Conservation (phyloP, 2,113 vertebrate genomes). For the Sterna hirundo region DNA sequence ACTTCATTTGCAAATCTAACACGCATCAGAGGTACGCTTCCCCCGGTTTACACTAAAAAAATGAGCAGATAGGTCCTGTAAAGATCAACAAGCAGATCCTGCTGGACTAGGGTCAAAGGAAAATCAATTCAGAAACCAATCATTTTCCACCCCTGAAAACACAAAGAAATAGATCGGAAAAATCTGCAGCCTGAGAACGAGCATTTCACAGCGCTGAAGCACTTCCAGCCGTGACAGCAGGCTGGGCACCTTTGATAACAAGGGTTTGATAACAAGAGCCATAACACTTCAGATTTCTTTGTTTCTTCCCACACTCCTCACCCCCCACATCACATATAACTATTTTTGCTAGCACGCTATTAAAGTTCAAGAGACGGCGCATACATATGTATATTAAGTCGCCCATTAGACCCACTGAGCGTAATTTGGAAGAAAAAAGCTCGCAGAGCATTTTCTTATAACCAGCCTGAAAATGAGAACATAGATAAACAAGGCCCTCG, state of each 20-base stretch:
- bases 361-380: neutral
- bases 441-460: neutral
- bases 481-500: neutral
- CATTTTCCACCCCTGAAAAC: neutral
- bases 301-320: neutral
- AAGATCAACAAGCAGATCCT: neutral
- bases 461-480: slow-evolving; percentile 49
- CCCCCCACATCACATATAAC: neutral
- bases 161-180: neutral
- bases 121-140: slow-evolving; percentile 13
- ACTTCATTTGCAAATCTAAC: neutral
- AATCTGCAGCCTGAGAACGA: neutral
- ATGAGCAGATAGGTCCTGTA: neutral
- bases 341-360: neutral
- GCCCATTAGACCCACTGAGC: neutral
- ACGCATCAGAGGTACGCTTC: neutral
- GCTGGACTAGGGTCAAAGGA: neutral
- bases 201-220: neutral
- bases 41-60: neutral
- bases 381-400: neutral
- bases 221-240: neutral
- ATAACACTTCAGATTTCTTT: neutral
- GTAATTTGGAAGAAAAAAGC: slow-evolving; percentile 20
- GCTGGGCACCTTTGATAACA: neutral
- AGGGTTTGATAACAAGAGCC: neutral